Evolutionary conservation across 2,888 invertebrate genomes (phyloP).

Genomic region (Agonopterix heracliana): DNA sequence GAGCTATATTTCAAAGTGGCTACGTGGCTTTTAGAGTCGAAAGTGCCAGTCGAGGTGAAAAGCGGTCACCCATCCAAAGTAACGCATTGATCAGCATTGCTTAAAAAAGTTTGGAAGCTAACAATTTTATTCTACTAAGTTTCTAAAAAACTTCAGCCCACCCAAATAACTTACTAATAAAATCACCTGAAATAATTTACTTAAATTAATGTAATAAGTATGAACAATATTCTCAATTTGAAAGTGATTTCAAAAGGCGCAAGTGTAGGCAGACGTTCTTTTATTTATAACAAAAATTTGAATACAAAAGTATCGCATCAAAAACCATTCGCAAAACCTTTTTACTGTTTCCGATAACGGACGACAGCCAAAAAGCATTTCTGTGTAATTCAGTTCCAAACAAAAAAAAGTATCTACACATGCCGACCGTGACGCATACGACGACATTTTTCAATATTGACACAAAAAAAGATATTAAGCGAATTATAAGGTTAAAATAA

Average conservation of each 20-base stretch:
- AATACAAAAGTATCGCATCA: conserved; percentile 47
- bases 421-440: conserved; percentile 50
- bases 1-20: too few relatives aligned
- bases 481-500: conserved; percentile 24
- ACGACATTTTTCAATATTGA: conserved; percentile 64
- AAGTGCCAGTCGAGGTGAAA: too few relatives aligned
- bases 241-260: neutral
- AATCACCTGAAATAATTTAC: too few relatives aligned
- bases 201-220: too few relatives aligned
- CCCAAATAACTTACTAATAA: too few relatives aligned
- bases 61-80: too few relatives aligned
- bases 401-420: neutral
- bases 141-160: too few relatives aligned
- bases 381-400: conserved; percentile 54
- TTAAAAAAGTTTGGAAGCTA: too few relatives aligned
- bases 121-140: too few relatives aligned
- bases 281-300: conserved; percentile 31
- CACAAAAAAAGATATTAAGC: conserved; percentile 34
- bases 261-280: neutral
- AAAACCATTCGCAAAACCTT: conserved; percentile 33
- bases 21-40: too few relatives aligned
- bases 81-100: too few relatives aligned
- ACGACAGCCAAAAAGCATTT: conserved; percentile 70
- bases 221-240: neutral
- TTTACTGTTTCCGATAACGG: conserved; percentile 60